Base-by-base conservation (phyloP, 2,113 vertebrate species). In the Scalopus aquaticus region DNA sequence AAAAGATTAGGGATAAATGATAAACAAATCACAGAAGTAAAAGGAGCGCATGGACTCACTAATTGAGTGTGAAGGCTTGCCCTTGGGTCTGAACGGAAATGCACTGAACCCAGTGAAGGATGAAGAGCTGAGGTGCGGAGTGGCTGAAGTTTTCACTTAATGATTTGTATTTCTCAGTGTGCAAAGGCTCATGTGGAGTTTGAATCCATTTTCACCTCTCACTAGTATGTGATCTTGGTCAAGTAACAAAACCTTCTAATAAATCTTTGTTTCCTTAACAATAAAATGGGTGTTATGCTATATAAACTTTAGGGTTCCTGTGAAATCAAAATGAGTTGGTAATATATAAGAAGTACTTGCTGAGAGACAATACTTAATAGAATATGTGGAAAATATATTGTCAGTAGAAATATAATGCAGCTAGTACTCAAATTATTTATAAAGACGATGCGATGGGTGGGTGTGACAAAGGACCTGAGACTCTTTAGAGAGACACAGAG, bases 1-100 rank as follows among this genome's bases (percentile, higher is more conserved):
- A 11, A 19, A 77, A 60, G 54, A 12, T 60, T 39, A 64, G 9
- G 6, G 5, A n/a, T 35, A 39, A 46, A 42, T 86, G 49, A 79
- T 78, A 64, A 60, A 4, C 54, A 91, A 88, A 72, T 73, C 26
- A 15, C 5, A 90, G 73, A 64, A 51, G 64, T 4, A 73, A 30
- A 72, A 54, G 5, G n/a, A 5, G 1, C 37, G 1, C 58, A 11
- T 12, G 8, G 17, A 22, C n/a, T 44, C 28, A 39, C 15, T 46
- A 44, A 49, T 10, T 73, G 39, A 17, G 76, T 16, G 1, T 42
- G 54, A 49, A 67, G 17, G 9, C 19, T 6, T 88, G 64, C 26
- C 20, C 9, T 73, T n/a, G 16, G 30, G 0, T 42, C 17, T 42
- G 35, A 51, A n/a, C 0, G 0, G 9, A 12, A 28, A 32, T 56